phyloP scores from a whole-genome alignment of 2,113 vertebrate genomes.

The Pelodiscus sinensis region DNA sequence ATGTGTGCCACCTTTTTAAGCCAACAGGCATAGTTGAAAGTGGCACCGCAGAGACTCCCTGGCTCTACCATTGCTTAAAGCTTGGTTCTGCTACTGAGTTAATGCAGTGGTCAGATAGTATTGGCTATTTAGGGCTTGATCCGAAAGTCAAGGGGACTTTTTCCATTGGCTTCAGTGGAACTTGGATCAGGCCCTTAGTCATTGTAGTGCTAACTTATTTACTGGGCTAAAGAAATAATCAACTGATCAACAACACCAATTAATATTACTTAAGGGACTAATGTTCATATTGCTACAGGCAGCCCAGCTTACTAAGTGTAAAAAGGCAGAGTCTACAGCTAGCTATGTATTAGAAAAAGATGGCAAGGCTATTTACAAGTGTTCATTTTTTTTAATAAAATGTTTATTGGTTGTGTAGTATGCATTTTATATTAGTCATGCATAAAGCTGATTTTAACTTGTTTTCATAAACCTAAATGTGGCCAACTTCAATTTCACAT shows the following conservation, averaged over 20 bases:
- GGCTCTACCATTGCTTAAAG: background rate
- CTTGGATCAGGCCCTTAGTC: background rate
- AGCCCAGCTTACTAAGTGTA: background rate
- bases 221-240: background rate
- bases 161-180: slow-evolving; percentile 22
- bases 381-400: background rate
- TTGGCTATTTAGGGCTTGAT: slow-evolving; percentile 21
- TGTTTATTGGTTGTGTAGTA: background rate
- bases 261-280: background rate
- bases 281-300: background rate
- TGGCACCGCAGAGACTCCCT: background rate
- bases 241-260: background rate
- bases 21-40: background rate
- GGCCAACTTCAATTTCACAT: background rate
- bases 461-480: background rate
- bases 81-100: background rate
- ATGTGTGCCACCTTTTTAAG: background rate
- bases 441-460: background rate
- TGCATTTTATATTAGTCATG: fast-evolving
- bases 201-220: background rate
- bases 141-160: background rate
- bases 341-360: background rate
- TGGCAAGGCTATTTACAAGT: fast-evolving
- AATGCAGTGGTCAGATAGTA: slow-evolving; percentile 16
- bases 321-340: background rate